Percentiles rank a stretch among this genome's conserved stretches.
These are phyloP conservation scores for Gambusia yucatana DNA, from an alignment of 2,797 vertebrate genomes.

Conservation along the genomic window DNA sequence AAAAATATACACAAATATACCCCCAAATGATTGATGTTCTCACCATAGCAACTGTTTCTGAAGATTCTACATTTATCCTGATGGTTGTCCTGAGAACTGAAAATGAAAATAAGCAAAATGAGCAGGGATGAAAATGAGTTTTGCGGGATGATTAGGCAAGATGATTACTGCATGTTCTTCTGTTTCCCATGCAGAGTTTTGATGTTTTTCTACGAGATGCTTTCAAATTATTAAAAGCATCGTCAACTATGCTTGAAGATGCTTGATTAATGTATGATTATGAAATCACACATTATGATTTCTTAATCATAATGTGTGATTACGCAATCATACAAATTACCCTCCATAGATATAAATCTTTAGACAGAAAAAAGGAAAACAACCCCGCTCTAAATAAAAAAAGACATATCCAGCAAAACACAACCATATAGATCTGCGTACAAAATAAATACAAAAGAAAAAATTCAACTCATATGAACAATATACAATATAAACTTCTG, in stretches of 20 bases:
- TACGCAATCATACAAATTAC: slow-evolving; percentile 39
- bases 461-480: slow-evolving; percentile 67
- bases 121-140: slow-evolving; percentile 26
- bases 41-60: neutral
- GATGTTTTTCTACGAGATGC: slow-evolving; percentile 27
- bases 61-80: neutral
- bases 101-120: neutral
- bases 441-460: slow-evolving; percentile 83
- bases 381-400: slow-evolving; percentile 70
- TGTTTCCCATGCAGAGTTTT: slow-evolving; percentile 35
- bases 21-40: neutral
- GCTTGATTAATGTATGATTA: no score
- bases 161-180: slow-evolving; percentile 14
- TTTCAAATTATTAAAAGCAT: slow-evolving; percentile 15
- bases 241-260: no score
- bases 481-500: slow-evolving; percentile 78
- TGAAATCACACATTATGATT: no score
- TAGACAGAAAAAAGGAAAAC: slow-evolving; percentile 16
- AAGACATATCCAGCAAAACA: slow-evolving; percentile 72
- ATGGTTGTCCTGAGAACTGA: neutral
- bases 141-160: slow-evolving; percentile 15
- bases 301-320: no score
- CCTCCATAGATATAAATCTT: slow-evolving; percentile 70
- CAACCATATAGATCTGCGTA: slow-evolving; percentile 79
- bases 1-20: neutral